Conservation (phyloP, 2,797 vertebrate genomes). For the Danionella dracula region DNA sequence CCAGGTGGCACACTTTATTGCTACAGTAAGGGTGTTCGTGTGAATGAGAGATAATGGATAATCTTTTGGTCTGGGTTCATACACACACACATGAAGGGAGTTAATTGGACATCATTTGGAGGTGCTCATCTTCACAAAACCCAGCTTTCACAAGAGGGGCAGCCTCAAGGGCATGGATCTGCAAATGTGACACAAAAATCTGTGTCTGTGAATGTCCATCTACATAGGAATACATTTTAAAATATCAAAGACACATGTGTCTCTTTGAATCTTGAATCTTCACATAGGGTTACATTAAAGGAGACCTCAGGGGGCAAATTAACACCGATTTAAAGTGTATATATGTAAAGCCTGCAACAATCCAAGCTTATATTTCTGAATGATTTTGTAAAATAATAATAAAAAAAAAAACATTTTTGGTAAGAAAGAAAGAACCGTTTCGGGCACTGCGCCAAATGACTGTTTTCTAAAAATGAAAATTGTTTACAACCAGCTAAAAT, state of each 20-base stretch:
- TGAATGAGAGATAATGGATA: neutral
- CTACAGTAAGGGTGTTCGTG: neutral
- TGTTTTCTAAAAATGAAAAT: too few species aligned
- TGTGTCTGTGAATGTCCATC: neutral
- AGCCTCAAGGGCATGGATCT: neutral
- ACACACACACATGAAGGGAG: conserved; percentile 20
- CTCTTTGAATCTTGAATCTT: conserved; percentile 13
- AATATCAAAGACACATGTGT: neutral
- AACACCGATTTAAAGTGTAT: too few species aligned
- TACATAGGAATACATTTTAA: neutral
- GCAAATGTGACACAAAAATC: neutral
- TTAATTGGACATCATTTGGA: conserved; percentile 5
- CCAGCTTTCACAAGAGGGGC: neutral
- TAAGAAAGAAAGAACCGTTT: too few species aligned
- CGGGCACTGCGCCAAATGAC: too few species aligned
- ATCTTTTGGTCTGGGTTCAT: too few species aligned
- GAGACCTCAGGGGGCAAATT: too few species aligned
- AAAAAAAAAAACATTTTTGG: too few species aligned
- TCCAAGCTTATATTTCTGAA: too few species aligned
- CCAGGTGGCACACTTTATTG: neutral
- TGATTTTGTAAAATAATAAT: too few species aligned
- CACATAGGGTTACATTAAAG: too few species aligned
- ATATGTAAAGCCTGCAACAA: too few species aligned
- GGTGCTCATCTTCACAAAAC: neutral
- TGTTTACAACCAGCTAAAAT: too few species aligned